Evolutionary conservation across 2,797 vertebrate species (phyloP), one percentile per base, ranked within the genome.

Genomic region (Dromococcyx pavoninus): DNA sequence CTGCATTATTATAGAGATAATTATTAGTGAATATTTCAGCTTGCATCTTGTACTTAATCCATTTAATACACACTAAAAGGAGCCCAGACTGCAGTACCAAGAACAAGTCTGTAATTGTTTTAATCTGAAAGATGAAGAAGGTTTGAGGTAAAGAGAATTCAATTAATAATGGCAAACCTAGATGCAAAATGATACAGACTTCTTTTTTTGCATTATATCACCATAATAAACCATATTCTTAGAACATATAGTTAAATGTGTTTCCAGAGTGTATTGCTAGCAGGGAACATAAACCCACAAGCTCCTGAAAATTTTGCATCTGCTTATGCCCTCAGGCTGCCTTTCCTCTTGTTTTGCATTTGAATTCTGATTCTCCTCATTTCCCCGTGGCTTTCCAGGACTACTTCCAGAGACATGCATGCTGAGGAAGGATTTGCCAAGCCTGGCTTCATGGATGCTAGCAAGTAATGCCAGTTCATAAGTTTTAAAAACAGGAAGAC

Each of bases 11-110:
- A 74, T 13, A 74, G 57, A 83, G 53, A 57, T 79, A 57, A 95
- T 93, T 72, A 71, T 64, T 92, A 81, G 72, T 93, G 74, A 86
- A 72, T 92, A 81, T 62, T 95, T 69, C 65, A 88, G 66, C 54
- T 86, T 87, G 72, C 35, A 83, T 81, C 75, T 82, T 82, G 27
- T 64, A 61, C 30, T 65, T 95, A 95, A 92, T 89, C 35, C 56
- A 65, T 77, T 84, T 95, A 90, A 73, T 43, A 61, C 33, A 53
- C 73, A 72, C 43, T 75, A 77, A 93, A 84, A 85, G 54, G 25
- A 85, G 48, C 53, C n/a, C 46, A 75, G 61, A 79, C 57, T 83
- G 78, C 54, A 88, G 19, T 75, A 85, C 61, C 25, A 84, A 87
- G 61, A 86, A 17, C 16, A 89, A 79, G 33, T 46, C 43, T 53